These are phyloP conservation scores for Pseudochromis fuscus DNA, from an alignment of 2,797 vertebrate genomes.

Conservation along the genomic window DNA sequence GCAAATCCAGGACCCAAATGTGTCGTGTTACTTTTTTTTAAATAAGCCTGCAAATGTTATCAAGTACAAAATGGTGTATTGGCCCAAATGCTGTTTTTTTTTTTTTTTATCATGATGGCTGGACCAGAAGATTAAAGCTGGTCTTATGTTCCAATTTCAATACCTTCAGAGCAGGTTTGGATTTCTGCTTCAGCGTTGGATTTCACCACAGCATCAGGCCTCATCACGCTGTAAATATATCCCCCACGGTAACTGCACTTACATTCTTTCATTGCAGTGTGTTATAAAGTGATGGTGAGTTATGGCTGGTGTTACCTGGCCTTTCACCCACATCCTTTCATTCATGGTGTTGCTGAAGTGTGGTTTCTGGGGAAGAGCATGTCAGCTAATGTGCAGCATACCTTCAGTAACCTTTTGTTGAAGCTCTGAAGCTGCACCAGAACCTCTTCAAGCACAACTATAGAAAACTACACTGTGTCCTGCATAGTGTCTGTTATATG, in stretches of 20 bases:
- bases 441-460: too few relatives aligned
- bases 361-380: too few relatives aligned
- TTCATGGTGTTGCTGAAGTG: too few relatives aligned
- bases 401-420: too few relatives aligned
- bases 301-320: neutral
- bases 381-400: too few relatives aligned
- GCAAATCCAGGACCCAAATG: slow-evolving; percentile 18
- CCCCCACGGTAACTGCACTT: neutral
- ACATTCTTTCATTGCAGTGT: neutral
- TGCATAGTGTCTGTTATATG: too few relatives aligned
- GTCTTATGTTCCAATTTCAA: neutral
- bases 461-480: too few relatives aligned
- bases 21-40: slow-evolving; percentile 24
- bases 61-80: slow-evolving; percentile 13
- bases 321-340: too few relatives aligned
- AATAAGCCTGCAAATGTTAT: slow-evolving; percentile 49
- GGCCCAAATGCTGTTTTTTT: neutral
- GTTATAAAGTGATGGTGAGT: neutral
- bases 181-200: neutral
- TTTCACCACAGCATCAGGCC: neutral
- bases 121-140: slow-evolving; percentile 12
- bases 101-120: too few relatives aligned
- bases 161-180: neutral
- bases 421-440: too few relatives aligned
- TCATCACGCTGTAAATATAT: neutral